These are phyloP conservation scores for Luscinia megarhynchos DNA, from an alignment of 2,797 vertebrate genomes.

Conservation along the genomic window DNA sequence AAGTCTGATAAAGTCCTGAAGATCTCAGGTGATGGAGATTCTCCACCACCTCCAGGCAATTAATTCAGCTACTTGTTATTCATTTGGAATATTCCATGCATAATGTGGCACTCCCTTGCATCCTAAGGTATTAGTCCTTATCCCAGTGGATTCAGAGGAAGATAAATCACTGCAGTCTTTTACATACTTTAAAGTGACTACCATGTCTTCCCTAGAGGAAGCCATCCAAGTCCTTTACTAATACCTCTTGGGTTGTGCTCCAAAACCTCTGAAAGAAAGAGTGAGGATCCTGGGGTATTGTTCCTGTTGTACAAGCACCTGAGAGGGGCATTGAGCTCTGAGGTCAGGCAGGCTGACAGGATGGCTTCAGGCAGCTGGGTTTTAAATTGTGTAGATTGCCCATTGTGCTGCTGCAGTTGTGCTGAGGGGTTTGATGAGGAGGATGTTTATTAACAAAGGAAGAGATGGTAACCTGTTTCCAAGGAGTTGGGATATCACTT, in stretches of 20 bases:
- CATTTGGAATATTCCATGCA: not conserved
- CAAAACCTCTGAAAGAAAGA: not conserved
- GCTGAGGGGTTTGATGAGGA: not conserved
- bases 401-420: not conserved
- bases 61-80: not conserved
- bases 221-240: not conserved
- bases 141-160: not conserved
- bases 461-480: not conserved
- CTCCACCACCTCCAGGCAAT: not conserved
- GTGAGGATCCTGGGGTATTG: not conserved
- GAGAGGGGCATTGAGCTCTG: not conserved
- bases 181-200: not conserved
- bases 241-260: not conserved
- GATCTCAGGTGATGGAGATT: not conserved
- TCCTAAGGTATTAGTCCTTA: not conserved
- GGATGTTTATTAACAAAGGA: not conserved
- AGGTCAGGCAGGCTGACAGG: not conserved
- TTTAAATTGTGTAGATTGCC: not conserved
- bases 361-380: not conserved
- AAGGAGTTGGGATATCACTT: not conserved
- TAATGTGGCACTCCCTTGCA: not conserved
- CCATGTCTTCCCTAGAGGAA: not conserved
- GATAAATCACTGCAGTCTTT: not conserved
- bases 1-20: not conserved
- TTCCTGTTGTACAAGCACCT: not conserved